Evolutionary conservation across 2,113 vertebrate species (phyloP).

Genomic region (Cottus gobio): DNA sequence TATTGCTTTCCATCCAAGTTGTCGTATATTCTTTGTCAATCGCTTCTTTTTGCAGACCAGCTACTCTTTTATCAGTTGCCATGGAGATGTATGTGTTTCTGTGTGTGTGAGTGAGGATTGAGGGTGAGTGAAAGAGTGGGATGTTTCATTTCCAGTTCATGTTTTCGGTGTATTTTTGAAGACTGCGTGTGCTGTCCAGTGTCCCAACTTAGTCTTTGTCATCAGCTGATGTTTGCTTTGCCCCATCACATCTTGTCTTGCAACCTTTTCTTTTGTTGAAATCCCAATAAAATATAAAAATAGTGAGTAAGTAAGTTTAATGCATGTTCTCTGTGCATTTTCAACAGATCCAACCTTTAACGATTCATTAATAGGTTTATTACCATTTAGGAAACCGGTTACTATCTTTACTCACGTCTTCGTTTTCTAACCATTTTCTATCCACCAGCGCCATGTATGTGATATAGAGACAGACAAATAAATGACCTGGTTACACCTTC

Average conservation of each 20-base stretch:
- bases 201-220: slow-evolving; percentile 21
- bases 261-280: background rate
- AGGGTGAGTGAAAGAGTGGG: slow-evolving; percentile 51
- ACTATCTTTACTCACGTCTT: background rate
- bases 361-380: slow-evolving; percentile 23
- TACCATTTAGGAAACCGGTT: slow-evolving; percentile 6
- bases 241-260: background rate
- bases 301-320: background rate
- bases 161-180: slow-evolving; percentile 34
- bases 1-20: slow-evolving; percentile 44
- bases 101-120: slow-evolving; percentile 48
- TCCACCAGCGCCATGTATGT: background rate
- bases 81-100: slow-evolving; percentile 72
- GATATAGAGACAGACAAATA: background rate
- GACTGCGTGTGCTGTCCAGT: slow-evolving; percentile 2
- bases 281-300: background rate
- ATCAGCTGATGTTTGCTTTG: slow-evolving; percentile 16
- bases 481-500: slow-evolving; percentile 23
- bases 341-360: background rate
- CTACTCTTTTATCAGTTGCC: slow-evolving; percentile 82
- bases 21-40: slow-evolving; percentile 55
- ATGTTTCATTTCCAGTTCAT: slow-evolving; percentile 69
- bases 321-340: slow-evolving; percentile 4
- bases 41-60: slow-evolving; percentile 41
- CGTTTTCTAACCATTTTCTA: background rate